These are phyloP conservation scores for Holothuria glaberrima DNA, from an alignment of 35 echinoderm and acorn worm genomes.

Conservation along the genomic window DNA sequence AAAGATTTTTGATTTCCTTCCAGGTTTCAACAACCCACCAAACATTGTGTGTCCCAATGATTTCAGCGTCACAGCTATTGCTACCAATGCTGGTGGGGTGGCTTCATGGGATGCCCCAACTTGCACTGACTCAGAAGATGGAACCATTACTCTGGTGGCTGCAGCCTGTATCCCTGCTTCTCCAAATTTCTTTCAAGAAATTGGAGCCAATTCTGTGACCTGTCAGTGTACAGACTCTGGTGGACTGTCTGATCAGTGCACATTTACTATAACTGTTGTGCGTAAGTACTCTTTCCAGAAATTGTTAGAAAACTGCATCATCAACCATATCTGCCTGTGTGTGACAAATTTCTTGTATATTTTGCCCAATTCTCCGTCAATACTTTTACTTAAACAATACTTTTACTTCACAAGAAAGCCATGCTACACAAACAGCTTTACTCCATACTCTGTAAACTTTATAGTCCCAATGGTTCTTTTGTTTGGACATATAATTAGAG, in stretches of 20 bases:
- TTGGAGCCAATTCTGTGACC: not conserved
- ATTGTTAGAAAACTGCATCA: too few relatives aligned
- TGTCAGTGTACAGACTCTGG: conserved; percentile 14
- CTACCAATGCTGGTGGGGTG: not conserved
- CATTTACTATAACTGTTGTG: not conserved
- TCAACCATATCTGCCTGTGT: too few relatives aligned
- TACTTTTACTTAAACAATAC: too few relatives aligned
- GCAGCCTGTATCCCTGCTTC: not conserved
- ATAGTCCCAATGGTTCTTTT: too few relatives aligned
- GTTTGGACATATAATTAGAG: too few relatives aligned
- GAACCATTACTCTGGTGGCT: not conserved
- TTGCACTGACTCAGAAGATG: conserved; percentile 26
- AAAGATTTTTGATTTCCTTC: too few relatives aligned
- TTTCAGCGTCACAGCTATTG: not conserved
- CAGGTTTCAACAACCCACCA: conserved; percentile 25
- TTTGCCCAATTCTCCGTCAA: too few relatives aligned
- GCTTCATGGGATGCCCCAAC: conserved; percentile 9
- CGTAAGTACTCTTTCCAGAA: not conserved
- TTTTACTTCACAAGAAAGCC: too few relatives aligned
- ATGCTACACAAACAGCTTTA: too few relatives aligned
- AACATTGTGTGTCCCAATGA: not conserved
- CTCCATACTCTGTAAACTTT: too few relatives aligned
- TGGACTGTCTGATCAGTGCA: not conserved
- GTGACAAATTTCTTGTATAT: too few relatives aligned
- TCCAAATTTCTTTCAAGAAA: not conserved